Conservation (phyloP, 2,888 invertebrate species). For the Tenodera sinensis region DNA sequence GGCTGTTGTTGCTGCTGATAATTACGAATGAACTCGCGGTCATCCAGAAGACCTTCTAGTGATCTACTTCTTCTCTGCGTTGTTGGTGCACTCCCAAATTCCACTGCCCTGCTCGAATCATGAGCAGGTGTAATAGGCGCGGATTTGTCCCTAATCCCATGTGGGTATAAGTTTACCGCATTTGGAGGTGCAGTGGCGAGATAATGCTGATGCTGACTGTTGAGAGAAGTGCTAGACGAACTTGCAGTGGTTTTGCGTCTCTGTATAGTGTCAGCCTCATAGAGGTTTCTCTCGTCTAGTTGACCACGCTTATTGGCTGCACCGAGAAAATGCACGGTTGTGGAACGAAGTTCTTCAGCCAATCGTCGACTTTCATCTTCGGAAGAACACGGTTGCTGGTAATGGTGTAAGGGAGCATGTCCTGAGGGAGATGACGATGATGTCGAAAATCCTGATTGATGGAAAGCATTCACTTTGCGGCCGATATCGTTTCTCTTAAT, state of each 20-base stretch:
- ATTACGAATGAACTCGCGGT: conserved; percentile 40
- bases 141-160: conserved; percentile 44
- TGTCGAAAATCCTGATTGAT: conserved; percentile 35
- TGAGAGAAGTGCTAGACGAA: neutral
- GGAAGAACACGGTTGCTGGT: neutral
- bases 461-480: conserved; percentile 69
- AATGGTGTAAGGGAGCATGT: neutral
- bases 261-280: conserved; percentile 63
- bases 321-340: conserved; percentile 40
- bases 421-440: neutral
- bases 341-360: conserved; percentile 42
- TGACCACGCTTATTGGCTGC: conserved; percentile 42
- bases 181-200: conserved; percentile 21
- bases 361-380: conserved; percentile 40
- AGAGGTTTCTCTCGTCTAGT: conserved; percentile 68
- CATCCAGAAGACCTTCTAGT: conserved; percentile 56
- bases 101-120: conserved; percentile 14
- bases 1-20: neutral
- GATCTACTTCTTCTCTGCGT: conserved; percentile 53
- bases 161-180: conserved; percentile 44
- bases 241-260: conserved; percentile 43
- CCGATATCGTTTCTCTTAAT: conserved; percentile 58
- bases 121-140: neutral
- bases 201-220: neutral
- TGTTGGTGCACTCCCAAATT: conserved; percentile 3